Evolutionary conservation across 2,113 vertebrate species (phyloP), one percentile per base, ranked within the genome.

Genomic region (Coreoperca whiteheadi): DNA sequence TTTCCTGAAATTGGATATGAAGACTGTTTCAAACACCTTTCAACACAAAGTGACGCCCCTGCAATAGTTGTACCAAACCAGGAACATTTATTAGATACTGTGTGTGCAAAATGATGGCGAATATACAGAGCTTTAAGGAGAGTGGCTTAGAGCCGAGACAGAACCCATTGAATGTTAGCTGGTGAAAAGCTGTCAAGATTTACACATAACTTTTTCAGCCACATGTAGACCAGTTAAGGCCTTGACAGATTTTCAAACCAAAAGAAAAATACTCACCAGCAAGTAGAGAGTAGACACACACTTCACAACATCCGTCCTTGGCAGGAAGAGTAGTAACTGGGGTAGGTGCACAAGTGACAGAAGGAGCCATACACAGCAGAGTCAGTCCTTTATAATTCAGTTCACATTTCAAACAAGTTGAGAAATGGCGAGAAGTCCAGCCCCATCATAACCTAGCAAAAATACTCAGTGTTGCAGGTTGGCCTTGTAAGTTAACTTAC

Each of bases 11-110:
- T n/a, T n/a, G n/a, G n/a, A n/a, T n/a, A n/a, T n/a, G n/a, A n/a
- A n/a, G n/a, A n/a, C n/a, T n/a, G n/a, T n/a, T n/a, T n/a, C n/a
- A n/a, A n/a, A n/a, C n/a, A n/a, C n/a, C n/a, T n/a, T n/a, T n/a
- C n/a, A n/a, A n/a, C n/a, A n/a, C n/a, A n/a, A n/a, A n/a, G n/a
- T n/a, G n/a, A n/a, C n/a, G n/a, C n/a, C n/a, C n/a, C n/a, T n/a
- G n/a, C 20, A 81, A 43, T 23, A 67, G 21, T 11, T 63, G 56
- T 83, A 80, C 74, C 74, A 78, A 91, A 88, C 82, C 65, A 79
- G 63, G 70, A 85, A 91, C 60, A 79, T 94, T 90, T 92, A 93
- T 91, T 92, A 65, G 65, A 89, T 87, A 64, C 56, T 67, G 56
- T 74, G 32, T 87, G 77, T 86, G 81, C 81, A 88, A 92, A 91